Evolutionary conservation across 2,888 invertebrate genomes (phyloP).

Genomic region (Apoda limacodes): DNA sequence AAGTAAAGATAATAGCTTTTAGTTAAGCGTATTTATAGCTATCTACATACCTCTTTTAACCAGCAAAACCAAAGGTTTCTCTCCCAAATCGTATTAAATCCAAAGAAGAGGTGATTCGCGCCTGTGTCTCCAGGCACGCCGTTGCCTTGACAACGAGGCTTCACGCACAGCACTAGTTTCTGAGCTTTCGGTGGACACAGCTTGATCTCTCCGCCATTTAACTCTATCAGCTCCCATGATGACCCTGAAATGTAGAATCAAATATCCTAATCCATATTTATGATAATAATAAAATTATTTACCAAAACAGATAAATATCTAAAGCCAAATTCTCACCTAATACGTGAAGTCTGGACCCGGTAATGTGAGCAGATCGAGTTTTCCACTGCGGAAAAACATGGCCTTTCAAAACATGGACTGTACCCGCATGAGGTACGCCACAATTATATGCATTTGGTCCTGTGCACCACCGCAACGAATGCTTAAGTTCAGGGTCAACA

Average conservation of each 20-base stretch:
- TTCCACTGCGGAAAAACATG: constrained; percentile 79
- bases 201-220: constrained; percentile 55
- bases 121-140: constrained; percentile 34
- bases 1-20: too few species aligned
- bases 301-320: constrained; percentile 2
- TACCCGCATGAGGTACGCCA: constrained; percentile 55
- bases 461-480: constrained; percentile 71
- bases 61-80: constrained; percentile 75
- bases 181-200: constrained; percentile 55
- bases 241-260: constrained; percentile 35
- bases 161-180: constrained; percentile 52
- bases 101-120: constrained; percentile 71
- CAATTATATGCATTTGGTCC: constrained; percentile 66
- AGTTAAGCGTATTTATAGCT: too few species aligned
- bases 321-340: constrained; percentile 42
- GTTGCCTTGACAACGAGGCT: constrained; percentile 51
- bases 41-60: constrained; percentile 71
- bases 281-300: too few species aligned
- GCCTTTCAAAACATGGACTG: constrained; percentile 72
- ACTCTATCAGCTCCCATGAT: constrained; percentile 51
- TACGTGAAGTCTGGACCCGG: constrained; percentile 71
- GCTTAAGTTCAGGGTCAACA: constrained; percentile 74
- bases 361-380: constrained; percentile 68
- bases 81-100: constrained; percentile 75
- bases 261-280: too few species aligned